Evolutionary conservation across 2,797 vertebrate species (phyloP).

Genomic region (Myotis planiceps): DNA sequence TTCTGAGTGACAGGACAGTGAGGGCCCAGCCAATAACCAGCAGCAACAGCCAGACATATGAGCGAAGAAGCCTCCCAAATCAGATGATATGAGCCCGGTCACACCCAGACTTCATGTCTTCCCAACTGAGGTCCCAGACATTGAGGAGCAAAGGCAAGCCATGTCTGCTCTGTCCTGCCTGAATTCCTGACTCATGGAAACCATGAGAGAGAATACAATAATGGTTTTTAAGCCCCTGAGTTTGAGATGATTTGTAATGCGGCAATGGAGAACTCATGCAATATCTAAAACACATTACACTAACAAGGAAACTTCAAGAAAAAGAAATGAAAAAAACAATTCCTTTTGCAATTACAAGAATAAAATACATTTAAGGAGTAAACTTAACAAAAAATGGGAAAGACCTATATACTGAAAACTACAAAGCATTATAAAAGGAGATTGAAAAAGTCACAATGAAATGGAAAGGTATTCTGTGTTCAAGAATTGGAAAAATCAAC

Average conservation of each 20-base stretch:
- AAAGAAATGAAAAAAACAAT: neutral
- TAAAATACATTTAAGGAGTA: neutral
- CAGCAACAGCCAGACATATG: neutral
- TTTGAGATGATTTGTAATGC: neutral
- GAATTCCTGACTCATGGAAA: constrained; percentile 19
- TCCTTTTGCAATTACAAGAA: neutral
- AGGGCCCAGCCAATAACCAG: neutral
- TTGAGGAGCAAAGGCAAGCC: neutral
- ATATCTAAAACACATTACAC: constrained; percentile 5
- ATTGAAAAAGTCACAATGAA: neutral
- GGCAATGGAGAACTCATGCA: neutral
- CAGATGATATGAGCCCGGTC: neutral
- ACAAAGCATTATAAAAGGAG: neutral
- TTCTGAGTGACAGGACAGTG: neutral
- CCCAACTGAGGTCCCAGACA: neutral
- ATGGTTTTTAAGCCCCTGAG: neutral
- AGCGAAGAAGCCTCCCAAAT: neutral
- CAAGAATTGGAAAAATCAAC: neutral
- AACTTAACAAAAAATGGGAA: neutral
- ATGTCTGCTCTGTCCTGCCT: neutral
- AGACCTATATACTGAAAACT: neutral
- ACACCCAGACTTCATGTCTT: neutral
- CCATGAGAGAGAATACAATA: neutral
- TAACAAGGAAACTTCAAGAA: neutral
- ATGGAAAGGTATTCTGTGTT: neutral